Evolutionary conservation across 2,888 invertebrate genomes (phyloP).

Genomic region (Isoperla grammatica): DNA sequence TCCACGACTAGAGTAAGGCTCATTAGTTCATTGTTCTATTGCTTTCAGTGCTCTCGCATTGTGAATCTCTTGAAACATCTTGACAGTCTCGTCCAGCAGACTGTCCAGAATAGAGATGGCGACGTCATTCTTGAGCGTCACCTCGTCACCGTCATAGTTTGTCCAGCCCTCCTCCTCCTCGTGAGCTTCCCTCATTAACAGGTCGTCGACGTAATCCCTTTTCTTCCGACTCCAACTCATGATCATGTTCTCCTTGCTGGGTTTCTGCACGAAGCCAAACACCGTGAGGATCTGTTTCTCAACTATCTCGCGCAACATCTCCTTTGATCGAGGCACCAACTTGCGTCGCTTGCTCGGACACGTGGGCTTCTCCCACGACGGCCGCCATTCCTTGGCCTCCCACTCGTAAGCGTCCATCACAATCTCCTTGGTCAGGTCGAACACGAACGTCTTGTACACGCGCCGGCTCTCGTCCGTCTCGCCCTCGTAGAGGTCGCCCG

Average conservation of each 20-base stretch:
- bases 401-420: conserved; percentile 49
- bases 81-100: conserved; percentile 47
- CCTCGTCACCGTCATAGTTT: conserved; percentile 65
- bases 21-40: neutral
- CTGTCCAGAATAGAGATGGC: conserved; percentile 48
- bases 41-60: neutral
- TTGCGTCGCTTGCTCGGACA: conserved; percentile 20
- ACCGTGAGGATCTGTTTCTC: conserved; percentile 49
- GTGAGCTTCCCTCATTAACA: conserved; percentile 62
- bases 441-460: conserved; percentile 42
- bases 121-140: conserved; percentile 52
- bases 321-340: conserved; percentile 36
- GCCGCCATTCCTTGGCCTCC: conserved; percentile 36
- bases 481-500: conserved; percentile 31
- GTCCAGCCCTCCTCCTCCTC: conserved; percentile 70
- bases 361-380: conserved; percentile 50
- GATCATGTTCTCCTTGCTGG: conserved; percentile 51
- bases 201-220: conserved; percentile 64
- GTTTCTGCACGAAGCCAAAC: conserved; percentile 49
- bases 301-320: conserved; percentile 48
- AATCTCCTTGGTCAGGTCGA: conserved; percentile 58
- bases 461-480: conserved; percentile 38
- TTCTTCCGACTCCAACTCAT: conserved; percentile 59
- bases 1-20: too few species aligned
- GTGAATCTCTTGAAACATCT: conserved; percentile 14